Evolutionary conservation across 2,888 invertebrate species (phyloP), one percentile per base, ranked within the genome.

Genomic region (Aspidiotus rigidus): DNA sequence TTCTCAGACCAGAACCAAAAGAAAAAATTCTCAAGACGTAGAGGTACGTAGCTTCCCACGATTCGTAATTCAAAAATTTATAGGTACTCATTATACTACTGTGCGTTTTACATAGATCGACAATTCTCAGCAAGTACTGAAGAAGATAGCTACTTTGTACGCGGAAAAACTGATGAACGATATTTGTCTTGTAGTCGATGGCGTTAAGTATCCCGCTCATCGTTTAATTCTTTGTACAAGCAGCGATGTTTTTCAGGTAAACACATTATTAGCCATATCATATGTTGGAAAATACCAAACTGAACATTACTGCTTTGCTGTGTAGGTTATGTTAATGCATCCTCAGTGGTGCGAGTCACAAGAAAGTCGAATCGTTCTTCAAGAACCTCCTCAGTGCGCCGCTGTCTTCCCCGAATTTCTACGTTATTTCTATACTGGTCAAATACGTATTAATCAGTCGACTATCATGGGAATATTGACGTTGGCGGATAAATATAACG

Each of bases 401-500:
- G 81, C 84, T 53, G 90, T 93, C 60, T 96, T 96, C 80, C 89
- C 89, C 72, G 86, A 88, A 76, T 95, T 96, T 79, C 81, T 96
- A 39, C 88, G 90, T 79, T 90, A 89, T 77, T 85, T 96, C 77
- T 96, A 96, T 80, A 93, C 93, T 0, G 96, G 95, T 55, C 87
- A 88, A 79, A 89, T 96, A 74, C 84, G 86, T 75, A 88, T 96
- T 75, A 90, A 89, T 7, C 86, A 92, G 73, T 83, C 85, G 67
- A 88, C 88, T 72, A 94, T 93, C 62, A 84, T 95, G 79, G 91
- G 94, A 7, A 86, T 95, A 74, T 81, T 96, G 66, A 89, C 89
- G 10, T 80, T 96, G 70, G 94, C 93, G 55, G 96, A 96, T 79
- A 96, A 96, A 80, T 96, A 96, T 79, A 93, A 94, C 80, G 91